Evolutionary conservation across 2,113 vertebrate genomes (phyloP), one percentile per base, ranked within the genome.

Genomic region (Charadrius vociferus): DNA sequence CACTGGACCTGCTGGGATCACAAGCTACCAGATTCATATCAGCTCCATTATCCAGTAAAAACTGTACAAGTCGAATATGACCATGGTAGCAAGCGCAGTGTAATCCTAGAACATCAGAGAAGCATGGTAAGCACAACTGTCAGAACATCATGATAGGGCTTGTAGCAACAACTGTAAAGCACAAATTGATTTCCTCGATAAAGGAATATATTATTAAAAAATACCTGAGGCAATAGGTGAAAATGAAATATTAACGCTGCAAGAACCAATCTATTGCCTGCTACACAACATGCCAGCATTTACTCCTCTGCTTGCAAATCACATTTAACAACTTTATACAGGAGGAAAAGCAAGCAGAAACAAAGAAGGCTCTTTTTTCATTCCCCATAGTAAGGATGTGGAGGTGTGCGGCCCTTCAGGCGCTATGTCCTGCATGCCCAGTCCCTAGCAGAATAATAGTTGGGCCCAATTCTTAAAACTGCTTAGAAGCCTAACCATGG

Each of bases 11-110:
- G 98, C 99, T 99, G 82, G 99, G 99, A 96, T 99, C 99, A 81
- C 99, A 99, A 27, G 99, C 99, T 11, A 99, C 99, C 9, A 99
- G 98, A 82, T 99, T 99, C 99, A 99, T 99, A 91, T 99, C 99
- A 24, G 99, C 99, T 39, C 99, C 99, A 2, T 97, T 99, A 95
- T 99, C 99, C 98, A 99, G 95, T 78, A 99, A 55, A 88, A 99
- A 99, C 96, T 99, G 99, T 45, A 99, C 99, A 4, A 99, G 98
- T 30, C 98, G 98, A 45, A 99, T 99, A 41, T 99, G 99, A 24
- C 99, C 99, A 0, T 99, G 99, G 97, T 98, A 99, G 97, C 99
- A 99, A 53, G 99, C 99, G 24, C 98, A 99, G 96, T 99, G 99
- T 15, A 99, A 78, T 17, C 99, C 99, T 99, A 29, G 58, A 81